A percentile compares a stretch with the other conserved stretches of the same genome.
These are phyloP conservation scores for Danio kyathit DNA, from an alignment of 2,797 vertebrate genomes.

Conservation along the genomic window DNA sequence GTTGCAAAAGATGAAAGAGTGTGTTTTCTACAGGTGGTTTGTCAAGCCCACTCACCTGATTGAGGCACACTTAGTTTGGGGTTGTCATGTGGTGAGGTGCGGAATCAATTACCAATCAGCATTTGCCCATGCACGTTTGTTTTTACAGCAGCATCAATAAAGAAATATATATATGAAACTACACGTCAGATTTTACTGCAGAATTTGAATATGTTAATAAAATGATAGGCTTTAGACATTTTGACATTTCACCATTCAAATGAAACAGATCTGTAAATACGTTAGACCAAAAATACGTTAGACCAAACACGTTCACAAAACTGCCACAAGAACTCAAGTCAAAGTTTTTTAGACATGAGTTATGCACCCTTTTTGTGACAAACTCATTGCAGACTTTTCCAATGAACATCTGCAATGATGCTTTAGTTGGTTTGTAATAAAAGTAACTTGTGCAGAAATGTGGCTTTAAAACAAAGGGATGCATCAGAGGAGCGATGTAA, in stretches of 20 bases:
- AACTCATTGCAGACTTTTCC: not conserved
- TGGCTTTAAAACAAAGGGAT: conserved; percentile 1
- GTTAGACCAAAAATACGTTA: not conserved
- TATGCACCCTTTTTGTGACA: not conserved
- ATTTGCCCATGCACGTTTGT: too few relatives aligned
- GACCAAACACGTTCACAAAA: not conserved
- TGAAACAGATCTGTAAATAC: not conserved
- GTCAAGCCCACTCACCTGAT: too few relatives aligned
- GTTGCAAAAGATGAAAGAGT: too few relatives aligned
- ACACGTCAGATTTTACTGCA: not conserved
- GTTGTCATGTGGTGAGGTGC: too few relatives aligned
- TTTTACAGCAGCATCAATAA: too few relatives aligned
- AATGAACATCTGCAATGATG: not conserved
- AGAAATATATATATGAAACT: not conserved
- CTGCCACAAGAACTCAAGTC: not conserved
- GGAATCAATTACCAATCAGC: too few relatives aligned
- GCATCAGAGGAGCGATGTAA: not conserved
- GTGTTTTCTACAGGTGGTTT: too few relatives aligned
- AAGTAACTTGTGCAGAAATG: not conserved
- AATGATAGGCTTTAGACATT: not conserved
- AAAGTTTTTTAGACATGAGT: not conserved
- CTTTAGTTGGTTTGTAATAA: not conserved
- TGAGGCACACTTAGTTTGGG: too few relatives aligned
- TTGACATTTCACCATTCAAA: not conserved
- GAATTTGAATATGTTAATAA: not conserved